Evolutionary conservation across 2,113 vertebrate species (phyloP).

Genomic region (Corythoichthys haematopterus): DNA sequence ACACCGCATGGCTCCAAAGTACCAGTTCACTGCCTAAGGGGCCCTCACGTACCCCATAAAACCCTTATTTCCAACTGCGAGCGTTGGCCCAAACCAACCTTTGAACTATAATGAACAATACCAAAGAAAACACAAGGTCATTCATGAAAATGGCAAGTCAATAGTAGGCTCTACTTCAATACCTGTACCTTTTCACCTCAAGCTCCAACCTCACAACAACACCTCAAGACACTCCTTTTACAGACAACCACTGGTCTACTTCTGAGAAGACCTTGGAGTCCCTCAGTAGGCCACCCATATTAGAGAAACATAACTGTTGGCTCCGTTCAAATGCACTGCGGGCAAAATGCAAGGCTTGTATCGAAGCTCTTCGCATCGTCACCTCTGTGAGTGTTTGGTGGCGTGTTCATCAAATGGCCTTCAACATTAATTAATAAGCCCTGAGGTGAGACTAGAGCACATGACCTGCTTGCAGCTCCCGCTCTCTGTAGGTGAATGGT

Average conservation of each 20-base stretch:
- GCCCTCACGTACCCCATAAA: conserved; percentile 42
- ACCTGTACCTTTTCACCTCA: conserved; percentile 38
- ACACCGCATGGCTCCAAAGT: conserved; percentile 57
- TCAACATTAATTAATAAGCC: conserved; percentile 47
- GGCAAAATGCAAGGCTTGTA: conserved; percentile 17
- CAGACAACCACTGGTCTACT: conserved; percentile 45
- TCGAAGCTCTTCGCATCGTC: conserved; percentile 43
- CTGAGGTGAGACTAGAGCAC: conserved; percentile 31
- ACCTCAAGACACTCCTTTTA: conserved; percentile 36
- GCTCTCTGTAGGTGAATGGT: conserved; percentile 39
- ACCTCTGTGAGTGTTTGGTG: conserved; percentile 13
- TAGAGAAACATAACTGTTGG: conserved; percentile 36
- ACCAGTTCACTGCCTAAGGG: conserved; percentile 52
- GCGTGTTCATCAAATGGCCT: conserved; percentile 23
- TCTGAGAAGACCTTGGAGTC: conserved; percentile 38
- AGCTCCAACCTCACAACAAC: conserved; percentile 9
- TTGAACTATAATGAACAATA: conserved; percentile 56
- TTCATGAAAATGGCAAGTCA: conserved; percentile 45
- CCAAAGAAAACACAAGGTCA: conserved; percentile 21
- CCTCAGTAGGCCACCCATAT: conserved; percentile 42
- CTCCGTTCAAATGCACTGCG: conserved; percentile 43
- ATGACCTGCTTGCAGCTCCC: conserved; percentile 18
- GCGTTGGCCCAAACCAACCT: conserved; percentile 41
- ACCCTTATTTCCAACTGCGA: conserved; percentile 44
- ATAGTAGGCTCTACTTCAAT: conserved; percentile 33